A percentile compares a stretch with the other conserved stretches of the same genome.
These are phyloP conservation scores for Alitta virens DNA, from an alignment of 2,888 invertebrate species.

Conservation along the genomic window DNA sequence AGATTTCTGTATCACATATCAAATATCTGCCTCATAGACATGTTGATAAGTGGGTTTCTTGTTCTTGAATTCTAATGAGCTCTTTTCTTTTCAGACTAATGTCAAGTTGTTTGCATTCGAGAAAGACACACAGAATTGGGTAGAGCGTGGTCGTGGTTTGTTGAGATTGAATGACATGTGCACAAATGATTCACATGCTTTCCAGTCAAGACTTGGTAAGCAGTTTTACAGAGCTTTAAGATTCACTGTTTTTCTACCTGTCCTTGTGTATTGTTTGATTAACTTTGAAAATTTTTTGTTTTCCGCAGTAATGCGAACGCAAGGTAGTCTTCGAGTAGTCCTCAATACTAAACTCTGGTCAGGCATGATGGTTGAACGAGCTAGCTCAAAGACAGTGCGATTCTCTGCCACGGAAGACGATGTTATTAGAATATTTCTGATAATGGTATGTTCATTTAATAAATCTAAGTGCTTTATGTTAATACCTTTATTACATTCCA, in stretches of 20 bases:
- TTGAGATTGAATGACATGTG: constrained; percentile 79
- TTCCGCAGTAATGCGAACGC: constrained; percentile 74
- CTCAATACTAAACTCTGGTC: constrained; percentile 92
- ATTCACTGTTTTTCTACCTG: too few relatives aligned
- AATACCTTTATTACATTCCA: too few relatives aligned
- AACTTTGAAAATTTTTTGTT: not conserved
- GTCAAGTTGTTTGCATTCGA: constrained; percentile 85
- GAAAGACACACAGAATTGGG: constrained; percentile 69
- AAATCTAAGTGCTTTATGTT: too few relatives aligned
- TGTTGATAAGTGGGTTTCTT: too few relatives aligned
- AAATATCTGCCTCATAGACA: too few relatives aligned
- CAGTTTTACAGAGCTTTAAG: too few relatives aligned
- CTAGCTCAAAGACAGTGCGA: constrained; percentile 81
- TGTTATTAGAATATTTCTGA: constrained; percentile 76
- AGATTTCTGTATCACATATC: too few relatives aligned
- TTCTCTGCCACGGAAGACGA: constrained; percentile 74
- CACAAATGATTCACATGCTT: constrained; percentile 57
- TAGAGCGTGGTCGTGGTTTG: constrained; percentile 86
- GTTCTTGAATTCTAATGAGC: too few relatives aligned
- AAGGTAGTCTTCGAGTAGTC: constrained; percentile 84
- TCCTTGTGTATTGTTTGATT: not conserved
- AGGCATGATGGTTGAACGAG: constrained; percentile 86
- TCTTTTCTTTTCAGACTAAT: constrained; percentile 51
- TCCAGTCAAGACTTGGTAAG: constrained; percentile 69
- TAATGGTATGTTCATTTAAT: constrained; percentile 66